phyloP scores from a whole-genome alignment of 2,888 invertebrate species.

The Petrophora chlorosata region DNA sequence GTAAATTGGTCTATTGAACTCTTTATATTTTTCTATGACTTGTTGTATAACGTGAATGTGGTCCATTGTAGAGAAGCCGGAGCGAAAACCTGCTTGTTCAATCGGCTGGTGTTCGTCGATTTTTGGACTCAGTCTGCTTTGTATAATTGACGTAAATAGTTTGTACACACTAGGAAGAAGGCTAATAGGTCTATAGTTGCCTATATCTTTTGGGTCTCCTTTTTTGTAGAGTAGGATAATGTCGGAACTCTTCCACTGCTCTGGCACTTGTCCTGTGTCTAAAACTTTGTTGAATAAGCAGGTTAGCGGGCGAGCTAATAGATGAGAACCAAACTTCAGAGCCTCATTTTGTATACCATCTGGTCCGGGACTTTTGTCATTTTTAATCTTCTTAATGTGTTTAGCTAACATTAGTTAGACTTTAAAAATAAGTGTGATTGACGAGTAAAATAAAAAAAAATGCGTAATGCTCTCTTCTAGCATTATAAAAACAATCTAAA shows the following conservation, averaged over 20 bases:
- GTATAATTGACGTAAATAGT: neutral
- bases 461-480: no score
- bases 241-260: neutral
- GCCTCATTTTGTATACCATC: neutral
- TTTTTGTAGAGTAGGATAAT: neutral
- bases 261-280: neutral
- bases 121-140: neutral
- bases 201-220: constrained; percentile 1
- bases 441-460: no score
- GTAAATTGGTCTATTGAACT: no score
- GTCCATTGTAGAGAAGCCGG: neutral
- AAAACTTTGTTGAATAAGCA: neutral
- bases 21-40: neutral
- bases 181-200: constrained; percentile 7
- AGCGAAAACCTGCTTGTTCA: neutral
- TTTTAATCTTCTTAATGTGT: neutral
- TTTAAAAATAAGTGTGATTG: no score
- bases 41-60: neutral
- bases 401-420: no score
- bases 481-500: no score
- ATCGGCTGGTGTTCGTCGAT: constrained; percentile 15
- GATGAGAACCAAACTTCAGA: neutral
- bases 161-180: constrained; percentile 7
- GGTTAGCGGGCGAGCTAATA: neutral
- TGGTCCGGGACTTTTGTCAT: neutral